Conservation (phyloP, 2,797 vertebrate species). For the Triplophysa yarkandensis region DNA sequence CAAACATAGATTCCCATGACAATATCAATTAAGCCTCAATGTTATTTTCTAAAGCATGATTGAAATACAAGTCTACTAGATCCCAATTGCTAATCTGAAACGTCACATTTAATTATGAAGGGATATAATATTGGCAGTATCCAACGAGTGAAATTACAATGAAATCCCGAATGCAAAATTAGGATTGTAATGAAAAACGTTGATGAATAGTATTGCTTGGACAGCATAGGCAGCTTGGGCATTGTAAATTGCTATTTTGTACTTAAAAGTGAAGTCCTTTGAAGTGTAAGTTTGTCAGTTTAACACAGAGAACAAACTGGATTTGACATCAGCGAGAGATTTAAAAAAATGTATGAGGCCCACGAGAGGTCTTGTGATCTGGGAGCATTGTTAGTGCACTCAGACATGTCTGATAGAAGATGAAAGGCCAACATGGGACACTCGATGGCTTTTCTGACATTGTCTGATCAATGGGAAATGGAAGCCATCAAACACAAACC, state of each 20-base stretch:
- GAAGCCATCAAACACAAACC: constrained; percentile 18
- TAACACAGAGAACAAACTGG: constrained; percentile 1
- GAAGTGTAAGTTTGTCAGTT: constrained; percentile 1
- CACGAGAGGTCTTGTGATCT: constrained; percentile 21
- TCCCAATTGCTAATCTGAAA: constrained; percentile 43
- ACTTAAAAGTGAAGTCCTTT: background rate
- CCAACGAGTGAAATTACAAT: constrained; percentile 35
- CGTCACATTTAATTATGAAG: constrained; percentile 41
- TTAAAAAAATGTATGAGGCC: background rate
- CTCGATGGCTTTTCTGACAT: constrained; percentile 12
- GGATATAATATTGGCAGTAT: constrained; percentile 32
- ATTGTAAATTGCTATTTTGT: background rate
- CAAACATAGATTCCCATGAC: constrained; percentile 42
- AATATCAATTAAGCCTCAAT: constrained; percentile 32
- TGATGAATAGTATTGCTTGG: constrained; percentile 9
- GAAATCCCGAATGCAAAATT: constrained; percentile 9
- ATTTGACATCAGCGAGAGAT: constrained; percentile 10
- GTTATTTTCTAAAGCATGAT: constrained; percentile 40
- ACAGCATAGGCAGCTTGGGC: background rate
- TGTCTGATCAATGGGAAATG: constrained; percentile 32
- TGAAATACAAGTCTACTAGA: constrained; percentile 28
- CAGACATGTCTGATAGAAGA: constrained; percentile 35
- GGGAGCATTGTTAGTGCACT: constrained; percentile 26
- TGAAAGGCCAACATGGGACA: constrained; percentile 27
- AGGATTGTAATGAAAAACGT: constrained; percentile 18